Evolutionary conservation across 2,888 invertebrate species (phyloP), one percentile per base, ranked within the genome.

Genomic region (Synanthedon tipuliformis): DNA sequence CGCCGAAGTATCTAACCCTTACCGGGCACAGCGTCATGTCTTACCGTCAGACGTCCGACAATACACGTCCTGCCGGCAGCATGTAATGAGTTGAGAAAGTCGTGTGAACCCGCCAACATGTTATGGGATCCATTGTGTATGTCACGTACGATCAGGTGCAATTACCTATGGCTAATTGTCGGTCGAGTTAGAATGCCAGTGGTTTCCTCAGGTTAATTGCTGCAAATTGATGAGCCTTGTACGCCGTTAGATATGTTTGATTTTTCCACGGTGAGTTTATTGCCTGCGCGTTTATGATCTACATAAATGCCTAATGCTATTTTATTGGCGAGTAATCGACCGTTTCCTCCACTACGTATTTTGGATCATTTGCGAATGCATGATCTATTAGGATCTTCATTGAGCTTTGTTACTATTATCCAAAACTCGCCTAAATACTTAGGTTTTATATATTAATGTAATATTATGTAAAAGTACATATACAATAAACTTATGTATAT

Each of bases 21-120:
- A 41, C 41, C 41, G 41, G 5, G 23, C 23, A 12, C 41, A 41
- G 45, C 15, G 45, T 13, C 45, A 45, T 15, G 45, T 45, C 45
- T 45, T 52, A 52, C 59, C 55, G 59, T 59, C 63, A 63, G 54
- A 58, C 59, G 58, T 61, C 64, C 64, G 59, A 61, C 64, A 63
- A 65, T 64, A 68, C 68, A 71, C 74, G 73, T 79, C 81, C 80
- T 79, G 57, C 61, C 57, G 63, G 61, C 69, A 66, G 61, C 69
- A 66, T 60, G 70, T 76, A 80, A 81, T 82, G 73, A 68, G 57
- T 71, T 69, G 82, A 72, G 82, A 84, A 83, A 82, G 79, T 70
- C 75, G 74, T 81, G 83, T 72, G 81, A 84, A 82, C 75, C 63
- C 65, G 45, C 45, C 45, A 45, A 45, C 45, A n/a, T 45, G 45